phyloP scores from a whole-genome alignment of 2,888 invertebrate genomes.

The Sturmia bella region DNA sequence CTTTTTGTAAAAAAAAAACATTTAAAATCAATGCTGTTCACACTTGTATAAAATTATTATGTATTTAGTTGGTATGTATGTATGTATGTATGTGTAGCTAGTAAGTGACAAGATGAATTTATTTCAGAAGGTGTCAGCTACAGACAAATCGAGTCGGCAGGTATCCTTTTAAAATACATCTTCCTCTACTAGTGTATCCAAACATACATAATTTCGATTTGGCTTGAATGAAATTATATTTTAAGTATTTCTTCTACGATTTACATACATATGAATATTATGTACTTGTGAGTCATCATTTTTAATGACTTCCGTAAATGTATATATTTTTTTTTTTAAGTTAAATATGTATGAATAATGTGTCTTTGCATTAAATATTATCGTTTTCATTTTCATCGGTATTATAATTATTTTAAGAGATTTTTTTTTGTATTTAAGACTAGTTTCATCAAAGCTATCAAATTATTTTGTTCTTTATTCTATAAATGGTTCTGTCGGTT shows the following conservation, averaged over 20 bases:
- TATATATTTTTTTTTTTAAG: no score
- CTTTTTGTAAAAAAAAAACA: background rate
- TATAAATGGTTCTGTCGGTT: slow-evolving; percentile 36
- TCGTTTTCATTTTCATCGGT: slow-evolving; percentile 27
- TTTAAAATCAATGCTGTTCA: no score
- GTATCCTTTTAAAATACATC: no score
- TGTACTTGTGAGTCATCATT: background rate
- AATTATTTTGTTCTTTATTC: slow-evolving; percentile 48
- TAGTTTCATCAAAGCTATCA: slow-evolving; percentile 67
- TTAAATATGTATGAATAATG: slow-evolving; percentile 20
- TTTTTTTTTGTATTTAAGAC: slow-evolving; percentile 34
- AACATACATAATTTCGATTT: background rate
- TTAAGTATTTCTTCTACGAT: background rate
- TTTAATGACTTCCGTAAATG: background rate
- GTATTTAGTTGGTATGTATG: slow-evolving; percentile 7
- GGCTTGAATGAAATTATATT: slow-evolving; percentile 3
- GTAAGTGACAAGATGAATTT: background rate
- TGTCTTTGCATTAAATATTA: slow-evolving; percentile 33
- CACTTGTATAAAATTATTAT: no score
- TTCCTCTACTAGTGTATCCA: background rate
- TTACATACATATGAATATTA: slow-evolving; percentile 37
- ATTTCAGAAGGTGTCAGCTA: background rate
- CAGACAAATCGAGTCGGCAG: no score
- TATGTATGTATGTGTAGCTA: slow-evolving; percentile 6
- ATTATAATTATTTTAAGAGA: slow-evolving; percentile 32